These are phyloP conservation scores for Girardinus metallicus DNA, from an alignment of 2,797 vertebrate species.

Conservation along the genomic window DNA sequence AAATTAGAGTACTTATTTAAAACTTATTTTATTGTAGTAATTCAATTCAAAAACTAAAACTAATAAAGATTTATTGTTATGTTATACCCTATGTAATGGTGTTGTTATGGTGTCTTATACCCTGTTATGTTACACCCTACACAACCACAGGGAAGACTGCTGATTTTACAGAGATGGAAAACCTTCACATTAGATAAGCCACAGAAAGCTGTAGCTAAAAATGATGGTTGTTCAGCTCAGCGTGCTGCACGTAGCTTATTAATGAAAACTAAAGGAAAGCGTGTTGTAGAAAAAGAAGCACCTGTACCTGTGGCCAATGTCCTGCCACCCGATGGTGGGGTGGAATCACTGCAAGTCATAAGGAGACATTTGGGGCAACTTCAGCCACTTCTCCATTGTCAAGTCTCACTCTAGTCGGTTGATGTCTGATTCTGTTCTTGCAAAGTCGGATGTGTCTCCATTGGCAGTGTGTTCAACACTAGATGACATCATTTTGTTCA, in stretches of 20 bases:
- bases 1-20: neutral
- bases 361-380: neutral
- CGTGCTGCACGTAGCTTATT: neutral
- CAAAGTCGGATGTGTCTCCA: neutral
- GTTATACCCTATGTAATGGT: no score
- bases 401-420: neutral
- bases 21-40: neutral
- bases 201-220: neutral
- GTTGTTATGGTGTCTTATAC: no score
- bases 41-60: neutral
- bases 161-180: neutral
- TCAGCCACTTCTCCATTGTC: neutral
- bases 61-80: neutral
- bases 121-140: neutral
- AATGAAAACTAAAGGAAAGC: neutral
- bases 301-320: neutral
- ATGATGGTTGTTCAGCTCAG: neutral
- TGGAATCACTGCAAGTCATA: neutral
- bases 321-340: neutral
- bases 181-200: neutral
- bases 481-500: no score
- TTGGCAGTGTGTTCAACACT: neutral
- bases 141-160: neutral
- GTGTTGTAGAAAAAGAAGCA: neutral
- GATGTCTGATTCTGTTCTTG: neutral